Base-by-base conservation (phyloP, 2,113 vertebrate genomes). In the Meleagris gallopavo region DNA sequence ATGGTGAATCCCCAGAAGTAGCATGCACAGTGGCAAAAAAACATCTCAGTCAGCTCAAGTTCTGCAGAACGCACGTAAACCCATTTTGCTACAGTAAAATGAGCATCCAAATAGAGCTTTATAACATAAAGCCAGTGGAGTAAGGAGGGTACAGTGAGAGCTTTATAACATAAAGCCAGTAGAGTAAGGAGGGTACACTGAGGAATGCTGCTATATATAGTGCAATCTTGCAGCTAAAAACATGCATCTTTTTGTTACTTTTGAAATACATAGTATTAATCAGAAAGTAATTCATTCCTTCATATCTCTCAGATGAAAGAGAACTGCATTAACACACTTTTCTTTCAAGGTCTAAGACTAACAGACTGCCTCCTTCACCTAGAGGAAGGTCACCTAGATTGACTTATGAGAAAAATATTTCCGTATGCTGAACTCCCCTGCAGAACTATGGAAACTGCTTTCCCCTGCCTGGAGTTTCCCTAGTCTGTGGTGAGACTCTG, bases 1-100 rank as follows among this genome's bases (percentile, higher is more conserved):
- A 61, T 0, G 0, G 43, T n/a, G 25, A 36, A 54, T 75, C 41
- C 24, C 41, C 17, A 29, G 41, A 58, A 20, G 22, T 24, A 93
- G 74, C 2, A 1, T 0, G 13, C 43, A 41, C 0, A 0, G 11
- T 46, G 83, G 62, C 21, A 91, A 74, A 67, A 76, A 67, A 76
- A 13, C 40, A 32, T 66, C 50, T 21, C 67, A 36, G 54, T 29
- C 71, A 65, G 45, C 57, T 24, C 40, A 87, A 89, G 82, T 7
- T 12, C 57, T 82, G 34, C 14, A 67, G 41, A 86, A 58, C 22
- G 34, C 17, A 77, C 0, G 0, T 8, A 48, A 64, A 32, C 7
- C 19, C 13, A 36, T 71, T 81, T 34, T 72, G 18, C 72, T 77
- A 43, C 24, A 29, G 55, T 62, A 88, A 91, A 91, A 76, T 13